Evolutionary conservation across 2,797 vertebrate species (phyloP), one percentile per base, ranked within the genome.

Genomic region (Mus caroli): DNA sequence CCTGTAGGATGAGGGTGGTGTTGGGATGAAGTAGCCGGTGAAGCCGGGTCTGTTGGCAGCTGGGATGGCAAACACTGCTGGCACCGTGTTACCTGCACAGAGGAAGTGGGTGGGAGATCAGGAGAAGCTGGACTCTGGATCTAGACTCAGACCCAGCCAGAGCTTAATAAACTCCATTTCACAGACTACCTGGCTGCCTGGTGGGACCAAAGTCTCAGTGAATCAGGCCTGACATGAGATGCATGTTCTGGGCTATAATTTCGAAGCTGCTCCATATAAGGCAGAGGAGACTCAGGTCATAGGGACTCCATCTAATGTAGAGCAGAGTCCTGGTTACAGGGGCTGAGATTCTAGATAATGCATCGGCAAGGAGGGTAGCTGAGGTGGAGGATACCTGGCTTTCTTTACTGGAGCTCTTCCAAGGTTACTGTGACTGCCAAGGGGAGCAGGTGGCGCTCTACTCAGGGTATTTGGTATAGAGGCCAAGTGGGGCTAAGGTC

Each of bases 11-110:
- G 99, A 99, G 88, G 99, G 99, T 13, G 99, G 99, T 0, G 99
- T 99, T 82, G 99, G 99, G 96, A 99, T 99, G 97, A 99, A 99
- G 98, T 99, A 99, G 94, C 99, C 99, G 0, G 99, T 99, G 98
- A 99, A 99, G 97, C 99, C 99, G 0, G 99, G 97, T 97, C 99
- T 98, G 98, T 98, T 99, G 97, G 99, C 99, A 98, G 99, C 99
- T 97, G 99, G 99, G 97, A 99, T 99, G 98, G 99, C 99, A 83
- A 99, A 99, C 97, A 99, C 99, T 52, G 99, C 99, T 86, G 99
- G 99, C 97, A 99, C 99, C 0, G 99, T 99, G 97, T 99, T 99
- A 99, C 99, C 99, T 99, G 92, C 75, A 94, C 79, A 79, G 97
- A 93, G 94, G 64, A 97, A 12, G 15, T 78, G 12, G 50, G 3